Percentiles rank a stretch among this genome's conserved stretches.
These are phyloP conservation scores for Caenorhabditis virilis DNA, from an alignment of 2,888 invertebrate genomes.

Conservation along the genomic window DNA sequence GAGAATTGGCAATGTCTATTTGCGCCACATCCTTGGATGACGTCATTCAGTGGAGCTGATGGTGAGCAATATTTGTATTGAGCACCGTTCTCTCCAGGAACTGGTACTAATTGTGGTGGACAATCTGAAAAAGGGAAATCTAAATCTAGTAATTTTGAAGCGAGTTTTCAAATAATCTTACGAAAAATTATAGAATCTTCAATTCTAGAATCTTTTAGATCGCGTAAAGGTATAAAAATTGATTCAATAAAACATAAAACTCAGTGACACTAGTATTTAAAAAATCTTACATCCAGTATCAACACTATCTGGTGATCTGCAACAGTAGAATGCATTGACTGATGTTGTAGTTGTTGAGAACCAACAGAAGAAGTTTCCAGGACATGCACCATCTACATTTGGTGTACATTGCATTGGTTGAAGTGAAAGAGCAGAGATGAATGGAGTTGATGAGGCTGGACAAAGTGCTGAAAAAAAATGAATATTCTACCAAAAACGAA, in stretches of 20 bases:
- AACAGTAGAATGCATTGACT: constrained; percentile 68
- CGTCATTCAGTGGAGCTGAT: constrained; percentile 64
- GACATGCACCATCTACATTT: constrained; percentile 67
- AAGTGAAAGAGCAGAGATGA: constrained; percentile 67
- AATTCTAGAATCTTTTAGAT: too few species aligned
- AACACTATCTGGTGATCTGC: constrained; percentile 65
- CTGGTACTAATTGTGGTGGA: constrained; percentile 67
- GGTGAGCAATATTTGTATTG: constrained; percentile 67
- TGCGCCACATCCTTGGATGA: constrained; percentile 65
- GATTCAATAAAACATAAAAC: too few species aligned
- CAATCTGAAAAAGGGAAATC: constrained; percentile 62
- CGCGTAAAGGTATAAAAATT: too few species aligned
- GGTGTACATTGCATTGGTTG: constrained; percentile 68
- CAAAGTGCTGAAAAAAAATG: constrained; percentile 57
- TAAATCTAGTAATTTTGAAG: too few species aligned
- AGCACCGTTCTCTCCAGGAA: constrained; percentile 65
- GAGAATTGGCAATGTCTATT: constrained; percentile 67
- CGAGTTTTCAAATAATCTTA: too few species aligned
- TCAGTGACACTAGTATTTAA: too few species aligned
- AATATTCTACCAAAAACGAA: too few species aligned
- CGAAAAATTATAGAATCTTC: not conserved
- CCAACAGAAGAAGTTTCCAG: constrained; percentile 68
- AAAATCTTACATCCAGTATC: constrained; percentile 65
- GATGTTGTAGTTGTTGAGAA: constrained; percentile 64
- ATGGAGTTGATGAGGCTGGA: constrained; percentile 65